Evolutionary conservation across 2,888 invertebrate genomes (phyloP).

Genomic region (Perdita meconis): DNA sequence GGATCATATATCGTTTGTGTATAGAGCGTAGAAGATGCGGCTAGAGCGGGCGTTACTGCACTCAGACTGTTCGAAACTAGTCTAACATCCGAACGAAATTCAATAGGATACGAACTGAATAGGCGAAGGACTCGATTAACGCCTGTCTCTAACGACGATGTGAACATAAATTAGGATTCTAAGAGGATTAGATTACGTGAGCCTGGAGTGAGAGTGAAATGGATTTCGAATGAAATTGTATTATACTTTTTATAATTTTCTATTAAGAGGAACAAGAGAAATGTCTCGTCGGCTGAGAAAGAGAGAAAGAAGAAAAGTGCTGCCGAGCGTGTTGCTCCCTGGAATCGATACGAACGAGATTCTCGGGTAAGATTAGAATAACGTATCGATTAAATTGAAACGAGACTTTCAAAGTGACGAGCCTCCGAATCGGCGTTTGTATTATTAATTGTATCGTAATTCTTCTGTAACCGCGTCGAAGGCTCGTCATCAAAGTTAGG

Average conservation of each 20-base stretch:
- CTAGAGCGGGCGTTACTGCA: conserved; percentile 33
- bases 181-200: conserved; percentile 42
- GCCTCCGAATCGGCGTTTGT: conserved; percentile 64
- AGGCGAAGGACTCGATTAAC: conserved; percentile 9
- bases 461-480: conserved; percentile 46
- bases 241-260: conserved; percentile 74
- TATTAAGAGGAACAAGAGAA: conserved; percentile 53
- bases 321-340: not conserved
- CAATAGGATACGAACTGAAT: conserved; percentile 7
- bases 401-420: conserved; percentile 56
- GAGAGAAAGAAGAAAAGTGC: not conserved
- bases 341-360: conserved; percentile 32
- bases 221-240: conserved; percentile 66
- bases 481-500: conserved; percentile 68
- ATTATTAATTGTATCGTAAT: conserved; percentile 56
- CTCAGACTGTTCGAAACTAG: conserved; percentile 42
- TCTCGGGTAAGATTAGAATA: conserved; percentile 31
- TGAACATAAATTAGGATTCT: conserved; percentile 38
- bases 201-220: conserved; percentile 56
- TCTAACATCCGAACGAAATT: conserved; percentile 30
- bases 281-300: conserved; percentile 34
- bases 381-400: conserved; percentile 44
- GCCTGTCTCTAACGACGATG: conserved; percentile 31
- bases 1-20: conserved; percentile 66
- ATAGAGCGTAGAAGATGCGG: conserved; percentile 59